Evolutionary conservation across 2,888 invertebrate genomes (phyloP).

Genomic region (Euclidia mi): DNA sequence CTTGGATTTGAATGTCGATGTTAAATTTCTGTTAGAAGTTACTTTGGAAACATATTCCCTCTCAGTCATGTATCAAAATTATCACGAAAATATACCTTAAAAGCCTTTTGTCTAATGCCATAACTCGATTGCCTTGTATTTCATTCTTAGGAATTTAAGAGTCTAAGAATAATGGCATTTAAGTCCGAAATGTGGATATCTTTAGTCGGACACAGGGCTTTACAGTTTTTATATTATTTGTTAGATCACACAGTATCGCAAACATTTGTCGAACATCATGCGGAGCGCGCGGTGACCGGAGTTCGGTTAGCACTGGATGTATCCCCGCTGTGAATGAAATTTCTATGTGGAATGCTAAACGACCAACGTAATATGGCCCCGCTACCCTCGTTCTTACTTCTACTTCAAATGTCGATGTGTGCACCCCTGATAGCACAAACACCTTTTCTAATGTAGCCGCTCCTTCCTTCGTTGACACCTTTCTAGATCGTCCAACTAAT

Average conservation of each 20-base stretch:
- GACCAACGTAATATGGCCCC: conserved; percentile 72
- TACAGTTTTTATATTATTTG: conserved; percentile 53
- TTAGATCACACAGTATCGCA: conserved; percentile 58
- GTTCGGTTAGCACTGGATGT: conserved; percentile 79
- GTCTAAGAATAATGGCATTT: no score
- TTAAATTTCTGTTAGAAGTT: conserved; percentile 30
- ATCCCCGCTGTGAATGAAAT: conserved; percentile 80
- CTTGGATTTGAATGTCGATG: conserved; percentile 23
- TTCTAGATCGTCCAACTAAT: conserved; percentile 89
- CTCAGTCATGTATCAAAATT: neutral
- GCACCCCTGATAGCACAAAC: conserved; percentile 85
- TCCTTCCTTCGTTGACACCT: conserved; percentile 89
- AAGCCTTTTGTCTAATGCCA: conserved; percentile 17
- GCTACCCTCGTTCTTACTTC: conserved; percentile 68
- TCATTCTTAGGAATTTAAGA: no score
- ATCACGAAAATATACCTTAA: neutral
- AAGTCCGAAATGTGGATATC: neutral
- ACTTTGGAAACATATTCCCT: conserved; percentile 2
- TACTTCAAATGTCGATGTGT: conserved; percentile 76
- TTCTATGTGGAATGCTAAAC: conserved; percentile 86
- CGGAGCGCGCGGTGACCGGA: conserved; percentile 84
- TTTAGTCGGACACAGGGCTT: conserved; percentile 51
- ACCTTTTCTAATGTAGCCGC: conserved; percentile 83
- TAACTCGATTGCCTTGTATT: neutral
- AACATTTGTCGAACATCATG: conserved; percentile 68